Conservation (phyloP, 2,113 vertebrate genomes). For the Brachyistius frenatus region DNA sequence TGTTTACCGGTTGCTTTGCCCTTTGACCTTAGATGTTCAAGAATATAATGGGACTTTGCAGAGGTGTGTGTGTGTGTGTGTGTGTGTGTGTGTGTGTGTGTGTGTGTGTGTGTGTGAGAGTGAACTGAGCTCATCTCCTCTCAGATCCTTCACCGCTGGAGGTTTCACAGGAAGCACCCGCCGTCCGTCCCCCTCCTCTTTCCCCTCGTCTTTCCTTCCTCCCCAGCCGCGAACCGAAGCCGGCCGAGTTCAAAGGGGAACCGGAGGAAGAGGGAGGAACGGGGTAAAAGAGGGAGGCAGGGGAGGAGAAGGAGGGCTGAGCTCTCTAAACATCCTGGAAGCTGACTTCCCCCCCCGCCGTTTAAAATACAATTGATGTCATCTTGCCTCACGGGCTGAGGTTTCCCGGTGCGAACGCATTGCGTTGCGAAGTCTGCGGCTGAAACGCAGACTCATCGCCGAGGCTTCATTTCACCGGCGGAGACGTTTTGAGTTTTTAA, state of each 20-base stretch:
- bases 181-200: conserved; percentile 9
- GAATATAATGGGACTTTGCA: conserved; percentile 14
- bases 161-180: conserved; percentile 31
- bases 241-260: conserved; percentile 32
- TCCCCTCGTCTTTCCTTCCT: conserved; percentile 25
- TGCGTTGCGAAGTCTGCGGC: neutral
- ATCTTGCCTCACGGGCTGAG: conserved; percentile 1
- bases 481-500: too few species aligned
- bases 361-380: conserved; percentile 18
- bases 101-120: neutral
- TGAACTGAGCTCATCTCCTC: conserved; percentile 19
- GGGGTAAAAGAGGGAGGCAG: neutral
- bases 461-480: too few species aligned
- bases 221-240: conserved; percentile 42
- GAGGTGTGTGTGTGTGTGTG: neutral
- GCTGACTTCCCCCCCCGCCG: conserved; percentile 2
- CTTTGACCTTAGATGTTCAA: conserved; percentile 29
- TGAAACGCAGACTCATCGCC: neutral
- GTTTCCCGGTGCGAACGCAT: neutral
- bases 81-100: neutral
- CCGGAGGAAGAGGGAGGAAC: too few species aligned
- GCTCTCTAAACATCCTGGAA: conserved; percentile 50
- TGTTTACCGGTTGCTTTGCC: neutral
- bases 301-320: conserved; percentile 10
- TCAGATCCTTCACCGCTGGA: conserved; percentile 34